These are phyloP conservation scores for Callospermophilus lateralis DNA, from an alignment of 2,113 vertebrate species.

Conservation along the genomic window DNA sequence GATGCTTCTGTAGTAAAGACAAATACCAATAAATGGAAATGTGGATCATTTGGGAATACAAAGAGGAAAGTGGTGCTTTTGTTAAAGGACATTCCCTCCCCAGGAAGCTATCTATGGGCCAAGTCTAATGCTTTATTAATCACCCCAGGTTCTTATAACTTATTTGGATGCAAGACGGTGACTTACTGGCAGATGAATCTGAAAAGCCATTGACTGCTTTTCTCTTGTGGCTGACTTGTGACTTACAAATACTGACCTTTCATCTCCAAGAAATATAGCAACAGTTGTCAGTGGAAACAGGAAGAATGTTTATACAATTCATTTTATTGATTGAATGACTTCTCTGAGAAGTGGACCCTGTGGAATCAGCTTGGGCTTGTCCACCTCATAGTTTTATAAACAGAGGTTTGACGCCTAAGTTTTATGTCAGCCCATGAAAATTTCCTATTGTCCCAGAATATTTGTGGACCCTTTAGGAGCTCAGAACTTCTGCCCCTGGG, in stretches of 20 bases:
- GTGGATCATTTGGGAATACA: not conserved
- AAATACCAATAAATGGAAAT: constrained; percentile 2
- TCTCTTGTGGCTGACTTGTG: not conserved
- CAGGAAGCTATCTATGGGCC: not conserved
- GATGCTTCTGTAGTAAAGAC: constrained; percentile 10
- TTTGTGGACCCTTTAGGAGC: not conserved
- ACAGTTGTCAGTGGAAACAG: not conserved
- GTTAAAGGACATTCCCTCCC: not conserved
- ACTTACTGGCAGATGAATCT: not conserved
- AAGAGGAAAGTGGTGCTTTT: not conserved
- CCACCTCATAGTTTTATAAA: not conserved
- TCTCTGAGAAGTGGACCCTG: not conserved
- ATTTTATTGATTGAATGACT: not conserved
- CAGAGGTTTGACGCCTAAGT: not conserved
- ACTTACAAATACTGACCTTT: not conserved
- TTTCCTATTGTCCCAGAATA: not conserved
- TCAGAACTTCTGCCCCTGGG: not conserved
- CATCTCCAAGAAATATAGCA: not conserved
- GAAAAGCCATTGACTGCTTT: not conserved
- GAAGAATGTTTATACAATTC: not conserved
- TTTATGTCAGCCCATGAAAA: not conserved
- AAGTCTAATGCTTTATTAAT: not conserved
- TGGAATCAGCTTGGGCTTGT: not conserved
- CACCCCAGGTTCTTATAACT: not conserved
- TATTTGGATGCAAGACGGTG: not conserved